phyloP scores from a whole-genome alignment of 2,888 invertebrate species.

The Luperina nickerlii region DNA sequence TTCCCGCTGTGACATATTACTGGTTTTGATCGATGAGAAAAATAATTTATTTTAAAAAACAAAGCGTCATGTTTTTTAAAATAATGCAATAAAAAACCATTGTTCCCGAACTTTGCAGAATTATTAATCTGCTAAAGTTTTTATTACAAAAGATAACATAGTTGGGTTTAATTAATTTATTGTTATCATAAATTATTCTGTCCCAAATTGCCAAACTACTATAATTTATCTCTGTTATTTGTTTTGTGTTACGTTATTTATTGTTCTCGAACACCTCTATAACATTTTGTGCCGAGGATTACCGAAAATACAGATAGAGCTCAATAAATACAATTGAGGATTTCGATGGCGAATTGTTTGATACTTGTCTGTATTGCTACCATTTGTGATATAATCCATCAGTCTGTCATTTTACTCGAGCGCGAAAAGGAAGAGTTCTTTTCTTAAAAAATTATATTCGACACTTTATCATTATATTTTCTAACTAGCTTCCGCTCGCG shows the following conservation, averaged over 20 bases:
- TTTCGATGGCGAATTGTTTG: slow-evolving; percentile 20
- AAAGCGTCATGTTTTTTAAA: slow-evolving; percentile 12
- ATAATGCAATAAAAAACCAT: not conserved
- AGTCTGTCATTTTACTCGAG: not conserved
- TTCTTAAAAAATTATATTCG: not conserved
- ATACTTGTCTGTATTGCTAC: not conserved
- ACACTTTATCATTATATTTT: not conserved
- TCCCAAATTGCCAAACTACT: slow-evolving; percentile 12
- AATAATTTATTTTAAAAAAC: not conserved
- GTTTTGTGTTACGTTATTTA: slow-evolving; percentile 37
- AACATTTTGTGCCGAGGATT: slow-evolving; percentile 40
- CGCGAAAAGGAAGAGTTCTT: not conserved
- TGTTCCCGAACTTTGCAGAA: not conserved
- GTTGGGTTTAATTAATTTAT: slow-evolving; percentile 36
- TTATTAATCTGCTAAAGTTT: slow-evolving; percentile 19
- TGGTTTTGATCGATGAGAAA: slow-evolving; percentile 47
- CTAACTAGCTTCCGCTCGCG: too few species aligned
- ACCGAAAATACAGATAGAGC: slow-evolving; percentile 9
- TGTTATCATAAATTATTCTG: slow-evolving; percentile 8
- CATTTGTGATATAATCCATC: slow-evolving; percentile 7
- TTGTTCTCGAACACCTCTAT: slow-evolving; percentile 19
- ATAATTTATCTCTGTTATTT: slow-evolving; percentile 39
- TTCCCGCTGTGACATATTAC: slow-evolving; percentile 17
- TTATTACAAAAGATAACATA: slow-evolving; percentile 27
- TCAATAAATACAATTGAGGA: slow-evolving; percentile 20